Evolutionary conservation across 2,113 vertebrate species (phyloP).

Genomic region (Mus pahari): DNA sequence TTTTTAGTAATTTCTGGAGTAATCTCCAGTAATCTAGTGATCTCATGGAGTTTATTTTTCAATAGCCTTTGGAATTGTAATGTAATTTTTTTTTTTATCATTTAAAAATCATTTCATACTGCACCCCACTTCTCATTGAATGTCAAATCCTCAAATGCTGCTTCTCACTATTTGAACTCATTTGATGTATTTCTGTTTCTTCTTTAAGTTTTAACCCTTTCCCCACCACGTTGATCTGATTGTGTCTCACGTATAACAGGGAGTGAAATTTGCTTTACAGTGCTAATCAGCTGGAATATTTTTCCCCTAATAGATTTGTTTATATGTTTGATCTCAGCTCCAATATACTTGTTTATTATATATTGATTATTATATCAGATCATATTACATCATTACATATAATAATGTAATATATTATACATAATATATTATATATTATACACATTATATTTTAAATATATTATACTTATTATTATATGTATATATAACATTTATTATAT

Average conservation of each 20-base stretch:
- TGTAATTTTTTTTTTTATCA: not conserved
- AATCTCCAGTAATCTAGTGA: no score
- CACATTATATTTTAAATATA: no score
- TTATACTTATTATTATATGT: no score
- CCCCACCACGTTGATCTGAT: not conserved
- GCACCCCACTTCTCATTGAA: not conserved
- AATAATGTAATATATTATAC: no score
- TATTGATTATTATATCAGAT: not conserved
- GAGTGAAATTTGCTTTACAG: not conserved
- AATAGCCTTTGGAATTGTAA: not conserved
- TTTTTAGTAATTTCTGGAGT: conserved; percentile 13
- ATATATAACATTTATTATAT: no score
- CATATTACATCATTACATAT: no score
- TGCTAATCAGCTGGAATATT: not conserved
- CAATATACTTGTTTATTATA: not conserved
- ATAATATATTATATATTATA: no score
- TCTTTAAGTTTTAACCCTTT: not conserved
- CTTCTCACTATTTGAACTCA: not conserved
- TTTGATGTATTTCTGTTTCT: not conserved
- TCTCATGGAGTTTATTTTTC: not conserved
- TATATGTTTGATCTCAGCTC: conserved; percentile 13
- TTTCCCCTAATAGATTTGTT: not conserved
- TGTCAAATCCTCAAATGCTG: not conserved
- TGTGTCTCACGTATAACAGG: not conserved
- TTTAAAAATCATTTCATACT: not conserved